Conservation (phyloP, 2,888 invertebrate species). For the Hymenopus coronatus region DNA sequence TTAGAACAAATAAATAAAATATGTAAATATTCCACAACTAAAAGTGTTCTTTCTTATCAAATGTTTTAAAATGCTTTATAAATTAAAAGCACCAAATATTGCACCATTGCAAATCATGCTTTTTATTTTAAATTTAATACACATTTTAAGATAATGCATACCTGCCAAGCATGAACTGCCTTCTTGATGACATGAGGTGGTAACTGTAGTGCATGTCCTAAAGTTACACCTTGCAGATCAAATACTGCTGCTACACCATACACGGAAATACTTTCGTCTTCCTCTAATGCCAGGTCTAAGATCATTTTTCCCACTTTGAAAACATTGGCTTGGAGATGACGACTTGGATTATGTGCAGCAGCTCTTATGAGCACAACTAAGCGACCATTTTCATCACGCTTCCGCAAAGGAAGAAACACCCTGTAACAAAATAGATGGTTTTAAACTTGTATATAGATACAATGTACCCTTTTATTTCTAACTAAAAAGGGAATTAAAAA, state of each 20-base stretch:
- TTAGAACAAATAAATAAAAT: too few species aligned
- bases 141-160: constrained; percentile 18
- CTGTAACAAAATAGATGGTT: constrained; percentile 36
- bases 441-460: too few species aligned
- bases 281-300: constrained; percentile 56
- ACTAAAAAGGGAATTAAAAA: too few species aligned
- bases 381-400: constrained; percentile 51
- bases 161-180: constrained; percentile 62
- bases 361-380: constrained; percentile 59
- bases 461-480: too few species aligned
- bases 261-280: constrained; percentile 51
- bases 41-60: too few species aligned
- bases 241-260: constrained; percentile 60
- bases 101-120: too few species aligned
- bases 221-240: constrained; percentile 57
- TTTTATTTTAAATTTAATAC: too few species aligned
- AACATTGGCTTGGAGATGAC: constrained; percentile 57
- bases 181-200: constrained; percentile 57
- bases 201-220: constrained; percentile 59
- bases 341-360: constrained; percentile 57
- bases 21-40: too few species aligned
- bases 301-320: constrained; percentile 63
- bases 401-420: constrained; percentile 57
- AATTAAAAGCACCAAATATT: too few species aligned
- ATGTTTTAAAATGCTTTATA: too few species aligned